A percentile compares a stretch with the other conserved stretches of the same genome.
Conservation (phyloP, 2,888 invertebrate genomes). For the Aproaerema taeniolella region DNA sequence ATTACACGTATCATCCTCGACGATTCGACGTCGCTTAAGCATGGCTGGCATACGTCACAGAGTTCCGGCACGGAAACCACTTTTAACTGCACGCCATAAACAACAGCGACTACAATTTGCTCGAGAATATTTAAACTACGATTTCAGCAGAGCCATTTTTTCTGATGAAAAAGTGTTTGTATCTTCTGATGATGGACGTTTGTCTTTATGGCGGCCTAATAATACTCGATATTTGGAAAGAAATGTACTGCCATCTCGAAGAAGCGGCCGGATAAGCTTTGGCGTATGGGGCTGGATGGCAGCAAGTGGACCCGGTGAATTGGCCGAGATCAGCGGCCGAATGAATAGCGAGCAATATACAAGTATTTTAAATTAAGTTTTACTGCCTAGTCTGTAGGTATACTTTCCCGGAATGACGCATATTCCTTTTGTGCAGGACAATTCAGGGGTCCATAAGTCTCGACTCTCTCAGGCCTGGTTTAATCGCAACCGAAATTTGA, state of each 20-base stretch:
- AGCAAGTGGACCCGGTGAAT: constrained; percentile 10
- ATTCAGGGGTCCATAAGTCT: constrained; percentile 8
- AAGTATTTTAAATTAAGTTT: constrained; percentile 9
- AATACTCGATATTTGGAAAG: constrained; percentile 13
- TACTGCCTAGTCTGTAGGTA: constrained; percentile 4
- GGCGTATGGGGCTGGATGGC: constrained; percentile 9
- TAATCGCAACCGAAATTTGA: constrained; percentile 4
- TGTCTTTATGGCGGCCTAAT: constrained; percentile 6
- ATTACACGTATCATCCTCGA: not conserved
- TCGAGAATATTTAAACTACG: constrained; percentile 5
- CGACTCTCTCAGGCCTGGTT: constrained; percentile 6
- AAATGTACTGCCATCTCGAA: constrained; percentile 13
- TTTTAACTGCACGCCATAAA: constrained; percentile 10
- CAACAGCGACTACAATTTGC: not conserved
- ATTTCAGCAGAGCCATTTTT: constrained; percentile 12
- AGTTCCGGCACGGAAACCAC: constrained; percentile 12
- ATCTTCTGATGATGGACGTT: not conserved
- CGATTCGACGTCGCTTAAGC: not conserved
- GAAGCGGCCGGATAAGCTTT: constrained; percentile 11
- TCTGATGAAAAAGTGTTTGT: constrained; percentile 16
- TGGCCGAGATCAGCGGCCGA: constrained; percentile 6
- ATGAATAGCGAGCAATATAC: constrained; percentile 8
- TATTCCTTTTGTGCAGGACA: constrained; percentile 11
- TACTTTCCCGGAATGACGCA: not conserved
- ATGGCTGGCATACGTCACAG: constrained; percentile 7